Conservation (phyloP, 2,113 vertebrate species). For the Petrocephalus zakoni region DNA sequence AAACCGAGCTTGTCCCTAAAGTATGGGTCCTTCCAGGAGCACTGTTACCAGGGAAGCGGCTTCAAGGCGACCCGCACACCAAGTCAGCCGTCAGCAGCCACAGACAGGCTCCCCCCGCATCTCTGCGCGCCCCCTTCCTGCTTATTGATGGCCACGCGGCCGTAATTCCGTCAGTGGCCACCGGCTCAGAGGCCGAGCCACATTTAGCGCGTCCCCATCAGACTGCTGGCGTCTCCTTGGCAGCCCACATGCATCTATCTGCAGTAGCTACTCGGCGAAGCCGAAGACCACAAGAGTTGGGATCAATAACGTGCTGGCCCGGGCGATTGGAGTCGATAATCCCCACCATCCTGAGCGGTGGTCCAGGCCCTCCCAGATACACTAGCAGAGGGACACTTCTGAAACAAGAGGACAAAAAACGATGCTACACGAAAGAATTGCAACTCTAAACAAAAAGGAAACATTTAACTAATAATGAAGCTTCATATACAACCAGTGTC, state of each 20-base stretch:
- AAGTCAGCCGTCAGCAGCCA: background rate
- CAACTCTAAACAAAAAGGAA: background rate
- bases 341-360: background rate
- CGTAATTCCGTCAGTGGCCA: background rate
- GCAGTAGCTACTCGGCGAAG: background rate
- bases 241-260: background rate
- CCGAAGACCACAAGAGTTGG: background rate
- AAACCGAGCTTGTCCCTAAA: background rate
- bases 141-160: background rate
- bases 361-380: background rate
- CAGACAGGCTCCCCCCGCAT: background rate
- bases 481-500: background rate
- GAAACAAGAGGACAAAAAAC: background rate
- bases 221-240: background rate
- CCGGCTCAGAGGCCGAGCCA: background rate
- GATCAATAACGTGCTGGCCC: background rate
- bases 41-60: background rate
- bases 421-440: background rate
- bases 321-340: background rate
- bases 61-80: background rate
- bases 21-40: background rate
- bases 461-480: background rate
- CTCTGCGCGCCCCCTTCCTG: background rate
- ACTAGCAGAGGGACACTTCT: background rate
- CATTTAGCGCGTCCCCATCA: background rate